Evolutionary conservation across 2,113 vertebrate genomes (phyloP), one percentile per base, ranked within the genome.

Genomic region (Ondatra zibethicus): DNA sequence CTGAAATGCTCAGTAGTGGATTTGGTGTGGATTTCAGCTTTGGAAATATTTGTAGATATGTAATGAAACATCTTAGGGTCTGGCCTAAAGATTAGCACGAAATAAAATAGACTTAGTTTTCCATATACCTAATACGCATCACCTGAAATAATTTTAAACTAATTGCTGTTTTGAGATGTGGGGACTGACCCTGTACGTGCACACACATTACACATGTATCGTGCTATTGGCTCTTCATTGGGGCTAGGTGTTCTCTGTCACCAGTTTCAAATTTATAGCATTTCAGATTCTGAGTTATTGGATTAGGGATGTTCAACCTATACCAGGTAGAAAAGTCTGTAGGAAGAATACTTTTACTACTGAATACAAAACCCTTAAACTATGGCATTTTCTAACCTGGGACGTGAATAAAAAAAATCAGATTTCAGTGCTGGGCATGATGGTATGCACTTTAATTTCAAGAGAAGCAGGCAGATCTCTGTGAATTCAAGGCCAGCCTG

Each of bases 301-400:
- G 70, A 68, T 55, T 55, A 88, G 61, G 27, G 1, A 33, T 68
- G 13, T 21, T 70, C 19, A 70, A 61, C 21, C n/a, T 80, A 39
- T 70, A 78, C n/a, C 47, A 80, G 50, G 63, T 80, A 93, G 42
- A 97, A 92, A 92, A 84, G 33, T 84, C 65, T 42, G 42, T 19
- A 75, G 70, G 13, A 92, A 94, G 42, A 84, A 95, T 36, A 92
- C 25, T 96, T 93, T 58, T 8, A 17, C 21, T 80, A 85, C 58
- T 52, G 91, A 16, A 86, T 0, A 88, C 19, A 63, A 94, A 96
- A 29, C n/a, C 92, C 23, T 95, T 95, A n/a, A 88, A 92, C 55
- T 87, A 70, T 88, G 45, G 23, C 7, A 92, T 85, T 96, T 97
- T 95, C 85, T 95, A 93, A 90, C 17, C 52, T 89, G 42, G 95